Evolutionary conservation across 2,113 vertebrate genomes (phyloP).

Genomic region (Calyptommatus sinebrachiatus): DNA sequence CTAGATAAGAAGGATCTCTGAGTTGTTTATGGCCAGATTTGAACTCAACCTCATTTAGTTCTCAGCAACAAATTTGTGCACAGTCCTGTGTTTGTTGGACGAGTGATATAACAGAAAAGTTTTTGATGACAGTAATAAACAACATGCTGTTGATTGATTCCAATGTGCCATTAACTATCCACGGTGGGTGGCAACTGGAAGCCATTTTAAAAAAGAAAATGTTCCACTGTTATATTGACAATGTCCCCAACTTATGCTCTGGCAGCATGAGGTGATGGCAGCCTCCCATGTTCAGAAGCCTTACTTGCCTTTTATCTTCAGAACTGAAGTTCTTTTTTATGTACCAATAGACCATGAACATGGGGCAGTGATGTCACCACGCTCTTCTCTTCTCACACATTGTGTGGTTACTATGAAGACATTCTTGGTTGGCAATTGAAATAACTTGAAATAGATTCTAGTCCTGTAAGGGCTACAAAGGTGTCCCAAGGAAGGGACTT

Average conservation of each 20-base stretch:
- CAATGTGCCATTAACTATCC: neutral
- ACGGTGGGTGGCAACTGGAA: neutral
- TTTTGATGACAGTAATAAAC: neutral
- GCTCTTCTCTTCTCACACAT: neutral
- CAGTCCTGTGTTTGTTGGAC: conserved; percentile 1
- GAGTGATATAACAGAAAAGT: neutral
- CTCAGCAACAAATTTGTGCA: neutral
- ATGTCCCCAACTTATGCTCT: neutral
- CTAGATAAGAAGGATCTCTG: neutral
- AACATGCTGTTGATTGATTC: neutral
- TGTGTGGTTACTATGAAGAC: neutral
- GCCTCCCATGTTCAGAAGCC: conserved; percentile 3
- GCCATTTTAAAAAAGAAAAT: neutral
- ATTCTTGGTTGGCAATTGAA: neutral
- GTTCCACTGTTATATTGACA: neutral
- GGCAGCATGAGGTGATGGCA: conserved; percentile 16
- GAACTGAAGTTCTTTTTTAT: neutral
- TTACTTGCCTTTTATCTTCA: conserved; percentile 26
- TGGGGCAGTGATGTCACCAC: neutral
- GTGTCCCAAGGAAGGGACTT: no score
- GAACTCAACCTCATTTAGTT: neutral
- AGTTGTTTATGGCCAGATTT: neutral
- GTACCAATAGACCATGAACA: neutral
- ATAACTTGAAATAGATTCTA: neutral
- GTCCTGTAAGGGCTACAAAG: neutral